phyloP scores from a whole-genome alignment of 2,113 vertebrate species.

The Dinomys branickii region DNA sequence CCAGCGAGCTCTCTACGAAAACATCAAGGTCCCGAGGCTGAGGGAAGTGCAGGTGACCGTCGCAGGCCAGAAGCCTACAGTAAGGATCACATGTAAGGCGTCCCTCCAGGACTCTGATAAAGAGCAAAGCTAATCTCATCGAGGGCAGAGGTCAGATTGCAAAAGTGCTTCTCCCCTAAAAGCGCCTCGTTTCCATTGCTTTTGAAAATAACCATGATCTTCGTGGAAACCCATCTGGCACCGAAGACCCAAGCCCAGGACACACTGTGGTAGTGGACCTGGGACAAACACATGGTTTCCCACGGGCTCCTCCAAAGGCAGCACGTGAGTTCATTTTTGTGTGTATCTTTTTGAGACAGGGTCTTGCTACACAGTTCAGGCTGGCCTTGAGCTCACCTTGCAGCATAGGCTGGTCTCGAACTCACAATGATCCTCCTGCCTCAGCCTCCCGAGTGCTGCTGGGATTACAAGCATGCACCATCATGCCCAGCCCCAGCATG shows the following conservation, averaged over 20 bases:
- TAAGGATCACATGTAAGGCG: no score
- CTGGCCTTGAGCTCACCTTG: no score
- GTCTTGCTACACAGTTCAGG: no score
- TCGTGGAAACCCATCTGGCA: background rate
- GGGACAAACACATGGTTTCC: accelerated
- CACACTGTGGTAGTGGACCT: accelerated
- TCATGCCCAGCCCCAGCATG: accelerated
- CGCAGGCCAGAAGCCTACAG: background rate
- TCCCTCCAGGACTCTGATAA: background rate
- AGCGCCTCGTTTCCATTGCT: background rate
- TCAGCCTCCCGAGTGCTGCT: no score
- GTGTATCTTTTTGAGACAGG: no score
- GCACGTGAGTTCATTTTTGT: accelerated
- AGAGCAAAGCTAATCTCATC: background rate
- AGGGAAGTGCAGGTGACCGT: background rate
- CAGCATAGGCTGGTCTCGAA: no score
- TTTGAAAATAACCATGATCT: background rate
- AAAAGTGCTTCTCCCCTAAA: background rate
- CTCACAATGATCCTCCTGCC: no score
- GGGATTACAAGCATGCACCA: no score
- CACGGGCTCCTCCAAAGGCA: background rate
- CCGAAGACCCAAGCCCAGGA: background rate
- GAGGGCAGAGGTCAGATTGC: conserved; percentile 38
- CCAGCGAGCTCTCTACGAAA: background rate
- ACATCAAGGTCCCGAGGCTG: background rate